phyloP scores from a whole-genome alignment of 2,113 vertebrate species.

The Galeopterus variegatus region DNA sequence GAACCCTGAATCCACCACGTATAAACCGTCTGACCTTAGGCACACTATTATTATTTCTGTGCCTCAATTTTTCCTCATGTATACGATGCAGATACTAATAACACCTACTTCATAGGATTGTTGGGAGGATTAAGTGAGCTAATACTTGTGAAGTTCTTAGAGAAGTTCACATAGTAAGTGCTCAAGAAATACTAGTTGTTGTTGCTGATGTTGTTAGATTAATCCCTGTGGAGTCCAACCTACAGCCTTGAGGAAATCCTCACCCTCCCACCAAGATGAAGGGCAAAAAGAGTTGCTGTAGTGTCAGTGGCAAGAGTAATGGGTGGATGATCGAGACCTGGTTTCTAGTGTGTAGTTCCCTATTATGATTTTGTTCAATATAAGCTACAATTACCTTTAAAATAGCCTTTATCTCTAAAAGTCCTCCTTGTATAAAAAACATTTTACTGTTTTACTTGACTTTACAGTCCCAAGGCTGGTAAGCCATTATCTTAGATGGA shows the following conservation, averaged over 20 bases:
- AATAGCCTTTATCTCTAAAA: neutral
- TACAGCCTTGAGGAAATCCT: neutral
- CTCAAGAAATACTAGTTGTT: neutral
- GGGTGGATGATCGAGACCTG: neutral
- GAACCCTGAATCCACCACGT: no score
- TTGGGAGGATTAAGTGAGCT: neutral
- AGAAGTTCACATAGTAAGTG: neutral
- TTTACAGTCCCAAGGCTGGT: conserved; percentile 66
- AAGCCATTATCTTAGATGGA: conserved; percentile 72
- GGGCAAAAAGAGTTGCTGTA: neutral
- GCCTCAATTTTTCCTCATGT: neutral
- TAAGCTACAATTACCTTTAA: neutral
- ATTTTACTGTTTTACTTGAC: neutral
- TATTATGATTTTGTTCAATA: neutral
- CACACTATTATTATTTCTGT: neutral
- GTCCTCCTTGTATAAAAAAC: conserved; percentile 50
- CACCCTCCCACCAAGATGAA: neutral
- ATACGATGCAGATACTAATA: neutral
- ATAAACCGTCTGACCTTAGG: neutral
- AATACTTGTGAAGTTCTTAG: neutral
- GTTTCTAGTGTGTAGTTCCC: neutral
- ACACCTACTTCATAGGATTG: neutral
- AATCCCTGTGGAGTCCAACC: neutral
- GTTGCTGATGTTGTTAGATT: neutral
- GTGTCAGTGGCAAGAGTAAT: neutral